Evolutionary conservation across 2,888 invertebrate genomes (phyloP).

Genomic region (Exocentrus adspersus): DNA sequence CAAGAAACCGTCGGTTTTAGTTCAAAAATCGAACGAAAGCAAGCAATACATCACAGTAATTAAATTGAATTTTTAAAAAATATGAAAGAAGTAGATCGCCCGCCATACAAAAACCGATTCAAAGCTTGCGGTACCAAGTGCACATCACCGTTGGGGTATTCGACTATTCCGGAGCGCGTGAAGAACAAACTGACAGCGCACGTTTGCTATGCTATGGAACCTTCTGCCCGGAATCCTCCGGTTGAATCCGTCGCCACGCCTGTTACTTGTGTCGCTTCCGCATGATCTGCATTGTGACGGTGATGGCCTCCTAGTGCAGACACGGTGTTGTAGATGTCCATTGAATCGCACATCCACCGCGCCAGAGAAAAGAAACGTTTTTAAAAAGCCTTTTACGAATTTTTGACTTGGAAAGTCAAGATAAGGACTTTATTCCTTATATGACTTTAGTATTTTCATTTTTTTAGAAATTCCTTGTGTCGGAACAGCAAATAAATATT

Average conservation of each 20-base stretch:
- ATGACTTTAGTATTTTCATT: not conserved
- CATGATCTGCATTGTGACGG: constrained; percentile 30
- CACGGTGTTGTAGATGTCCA: not conserved
- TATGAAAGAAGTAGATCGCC: too few species aligned
- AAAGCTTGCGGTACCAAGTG: constrained; percentile 13
- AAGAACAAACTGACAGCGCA: constrained; percentile 50
- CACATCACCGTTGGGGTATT: constrained; percentile 33
- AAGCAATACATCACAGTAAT: constrained; percentile 28
- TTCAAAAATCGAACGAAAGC: not conserved
- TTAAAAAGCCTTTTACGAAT: too few species aligned
- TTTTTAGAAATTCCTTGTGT: not conserved
- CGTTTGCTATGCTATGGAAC: constrained; percentile 40
- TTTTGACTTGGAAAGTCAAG: too few species aligned
- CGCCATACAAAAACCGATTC: too few species aligned
- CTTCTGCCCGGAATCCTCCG: constrained; percentile 50
- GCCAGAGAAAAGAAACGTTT: not conserved
- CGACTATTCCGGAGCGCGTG: constrained; percentile 35
- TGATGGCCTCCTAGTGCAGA: not conserved
- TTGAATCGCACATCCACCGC: not conserved
- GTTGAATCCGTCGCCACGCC: constrained; percentile 55
- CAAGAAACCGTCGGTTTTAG: not conserved
- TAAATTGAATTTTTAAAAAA: too few species aligned
- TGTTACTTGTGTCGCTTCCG: constrained; percentile 48
- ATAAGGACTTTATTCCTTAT: too few species aligned
- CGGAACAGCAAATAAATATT: not conserved